Conservation (phyloP, 2,888 invertebrate species). For the Digitonthophagus gazella region DNA sequence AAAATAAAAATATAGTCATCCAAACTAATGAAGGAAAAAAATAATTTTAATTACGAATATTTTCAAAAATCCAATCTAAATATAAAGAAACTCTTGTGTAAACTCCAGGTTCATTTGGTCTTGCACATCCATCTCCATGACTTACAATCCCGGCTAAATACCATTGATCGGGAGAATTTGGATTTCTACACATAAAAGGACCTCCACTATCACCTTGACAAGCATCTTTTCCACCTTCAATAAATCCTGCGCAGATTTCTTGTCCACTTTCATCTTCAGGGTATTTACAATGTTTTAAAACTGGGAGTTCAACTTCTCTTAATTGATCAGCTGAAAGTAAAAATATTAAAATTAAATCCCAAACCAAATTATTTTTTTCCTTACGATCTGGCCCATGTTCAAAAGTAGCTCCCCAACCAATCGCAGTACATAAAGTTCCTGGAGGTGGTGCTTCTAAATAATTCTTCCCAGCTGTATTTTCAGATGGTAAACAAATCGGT, state of each 20-base stretch:
- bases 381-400: slow-evolving; percentile 81
- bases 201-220: slow-evolving; percentile 87
- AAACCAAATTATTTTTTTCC: neutral
- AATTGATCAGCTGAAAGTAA: slow-evolving; percentile 69
- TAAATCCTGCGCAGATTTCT: slow-evolving; percentile 75
- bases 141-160: slow-evolving; percentile 83
- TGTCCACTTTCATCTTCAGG: slow-evolving; percentile 63
- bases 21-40: too few species aligned
- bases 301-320: slow-evolving; percentile 76
- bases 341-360: slow-evolving; percentile 5
- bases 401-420: slow-evolving; percentile 79
- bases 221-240: slow-evolving; percentile 76
- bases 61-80: slow-evolving; percentile 69
- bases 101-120: slow-evolving; percentile 76
- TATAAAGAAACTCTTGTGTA: slow-evolving; percentile 77
- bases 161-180: slow-evolving; percentile 66
- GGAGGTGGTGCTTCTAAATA: slow-evolving; percentile 65
- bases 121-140: slow-evolving; percentile 83
- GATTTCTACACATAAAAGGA: slow-evolving; percentile 76
- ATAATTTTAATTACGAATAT: slow-evolving; percentile 60
- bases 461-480: slow-evolving; percentile 56
- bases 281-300: slow-evolving; percentile 65
- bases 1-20: too few species aligned
- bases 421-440: slow-evolving; percentile 69
- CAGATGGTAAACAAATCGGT: slow-evolving; percentile 72